Evolutionary conservation across 1,140 invertebrate species (phyloP).

Genomic region (Nilaparvata lugens): DNA sequence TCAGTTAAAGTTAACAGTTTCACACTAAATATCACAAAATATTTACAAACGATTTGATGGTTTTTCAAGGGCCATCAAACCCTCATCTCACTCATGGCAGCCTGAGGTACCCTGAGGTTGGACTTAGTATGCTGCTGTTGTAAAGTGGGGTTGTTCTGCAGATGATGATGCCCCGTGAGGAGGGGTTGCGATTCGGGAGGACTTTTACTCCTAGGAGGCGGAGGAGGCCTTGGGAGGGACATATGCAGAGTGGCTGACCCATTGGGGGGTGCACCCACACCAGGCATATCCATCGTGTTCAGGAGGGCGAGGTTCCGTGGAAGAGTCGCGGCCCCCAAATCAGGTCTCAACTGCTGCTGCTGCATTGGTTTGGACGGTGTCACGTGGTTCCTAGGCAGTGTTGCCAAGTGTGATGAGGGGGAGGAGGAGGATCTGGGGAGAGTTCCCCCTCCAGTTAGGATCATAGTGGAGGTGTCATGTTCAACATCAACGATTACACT

Average conservation of each 20-base stretch:
- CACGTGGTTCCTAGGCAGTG: slow-evolving; percentile 38
- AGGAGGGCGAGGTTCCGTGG: background rate
- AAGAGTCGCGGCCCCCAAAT: slow-evolving; percentile 19
- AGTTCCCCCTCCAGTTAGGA: slow-evolving; percentile 41
- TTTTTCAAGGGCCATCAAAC: slow-evolving; percentile 47
- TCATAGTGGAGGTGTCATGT: slow-evolving; percentile 56
- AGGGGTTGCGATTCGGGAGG: slow-evolving; percentile 36
- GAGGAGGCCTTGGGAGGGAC: slow-evolving; percentile 45
- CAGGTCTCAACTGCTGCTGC: slow-evolving; percentile 28
- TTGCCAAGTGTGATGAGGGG: slow-evolving; percentile 14
- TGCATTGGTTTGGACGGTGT: slow-evolving; percentile 5
- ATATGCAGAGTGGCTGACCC: slow-evolving; percentile 43
- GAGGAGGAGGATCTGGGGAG: slow-evolving; percentile 16
- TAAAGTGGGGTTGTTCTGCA: slow-evolving; percentile 25
- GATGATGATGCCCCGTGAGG: slow-evolving; percentile 36
- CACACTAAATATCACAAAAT: no score
- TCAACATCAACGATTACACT: slow-evolving; percentile 71
- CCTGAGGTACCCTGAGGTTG: slow-evolving; percentile 52
- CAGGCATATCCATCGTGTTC: background rate
- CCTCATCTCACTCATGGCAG: slow-evolving; percentile 71
- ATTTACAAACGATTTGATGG: no score
- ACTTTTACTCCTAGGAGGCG: slow-evolving; percentile 43
- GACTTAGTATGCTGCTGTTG: slow-evolving; percentile 20
- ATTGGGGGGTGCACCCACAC: slow-evolving; percentile 38
- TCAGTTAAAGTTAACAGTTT: no score